Conservation (phyloP, 2,888 invertebrate genomes). For the Agonum fuliginosum region DNA sequence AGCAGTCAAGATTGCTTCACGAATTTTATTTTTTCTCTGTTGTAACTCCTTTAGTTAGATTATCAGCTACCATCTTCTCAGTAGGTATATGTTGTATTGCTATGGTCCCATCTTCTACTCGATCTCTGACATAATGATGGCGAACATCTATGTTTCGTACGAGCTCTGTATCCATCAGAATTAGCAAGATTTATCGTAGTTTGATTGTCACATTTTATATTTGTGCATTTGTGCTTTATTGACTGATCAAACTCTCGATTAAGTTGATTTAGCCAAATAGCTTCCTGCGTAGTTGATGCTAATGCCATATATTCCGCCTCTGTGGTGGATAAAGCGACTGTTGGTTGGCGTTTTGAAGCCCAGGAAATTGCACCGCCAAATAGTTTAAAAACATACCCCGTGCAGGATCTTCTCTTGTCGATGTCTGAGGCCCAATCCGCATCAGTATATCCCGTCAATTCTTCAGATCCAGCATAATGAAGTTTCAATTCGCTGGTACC, state of each 20-base stretch:
- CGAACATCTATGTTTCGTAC: conserved; percentile 64
- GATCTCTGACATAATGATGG: conserved; percentile 62
- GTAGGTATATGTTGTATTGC: conserved; percentile 55
- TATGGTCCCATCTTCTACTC: conserved; percentile 57
- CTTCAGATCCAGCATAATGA: background rate
- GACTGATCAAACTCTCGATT: conserved; percentile 40
- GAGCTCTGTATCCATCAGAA: conserved; percentile 58
- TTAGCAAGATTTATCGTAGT: conserved; percentile 61
- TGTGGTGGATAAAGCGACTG: conserved; percentile 66
- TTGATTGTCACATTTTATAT: conserved; percentile 61
- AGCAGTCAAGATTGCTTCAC: too few relatives aligned
- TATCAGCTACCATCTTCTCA: conserved; percentile 62
- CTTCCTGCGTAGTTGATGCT: conserved; percentile 64
- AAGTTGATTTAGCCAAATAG: conserved; percentile 62
- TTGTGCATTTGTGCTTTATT: conserved; percentile 3
- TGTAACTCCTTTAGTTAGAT: conserved; percentile 69
- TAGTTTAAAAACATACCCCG: conserved; percentile 48
- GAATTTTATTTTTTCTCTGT: too few relatives aligned
- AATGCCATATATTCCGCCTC: conserved; percentile 66
- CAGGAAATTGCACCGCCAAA: conserved; percentile 54
- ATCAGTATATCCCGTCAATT: conserved; percentile 21
- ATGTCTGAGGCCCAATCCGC: conserved; percentile 46
- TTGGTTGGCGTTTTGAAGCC: conserved; percentile 60
- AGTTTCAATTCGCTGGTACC: conserved; percentile 48
- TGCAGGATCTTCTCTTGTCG: conserved; percentile 47